Evolutionary conservation across 2,888 invertebrate genomes (phyloP).

Genomic region (Leucoptera coffeella): DNA sequence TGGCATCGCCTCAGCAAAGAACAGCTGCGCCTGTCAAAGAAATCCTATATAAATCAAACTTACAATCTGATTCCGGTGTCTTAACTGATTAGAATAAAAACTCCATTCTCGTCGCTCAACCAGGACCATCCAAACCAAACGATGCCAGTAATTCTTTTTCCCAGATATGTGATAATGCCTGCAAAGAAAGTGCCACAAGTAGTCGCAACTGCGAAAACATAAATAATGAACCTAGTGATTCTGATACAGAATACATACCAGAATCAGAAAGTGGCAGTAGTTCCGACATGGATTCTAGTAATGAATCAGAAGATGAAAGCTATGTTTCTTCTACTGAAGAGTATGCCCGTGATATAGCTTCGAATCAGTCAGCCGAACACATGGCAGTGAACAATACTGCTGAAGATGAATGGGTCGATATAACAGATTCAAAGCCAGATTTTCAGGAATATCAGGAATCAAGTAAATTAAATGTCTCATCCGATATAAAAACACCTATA

Average conservation of each 20-base stretch:
- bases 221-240: not conserved
- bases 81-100: not conserved
- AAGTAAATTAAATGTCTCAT: not conserved
- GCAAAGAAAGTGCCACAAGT: not conserved
- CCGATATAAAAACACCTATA: not conserved
- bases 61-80: not conserved
- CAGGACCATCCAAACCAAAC: not conserved
- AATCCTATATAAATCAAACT: too few species aligned
- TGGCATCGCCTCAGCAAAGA: too few species aligned
- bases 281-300: not conserved
- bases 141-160: not conserved
- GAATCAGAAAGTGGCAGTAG: not conserved
- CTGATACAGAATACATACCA: not conserved
- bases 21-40: too few species aligned
- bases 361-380: not conserved
- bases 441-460: not conserved
- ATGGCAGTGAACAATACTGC: not conserved
- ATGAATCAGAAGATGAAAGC: not conserved
- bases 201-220: not conserved
- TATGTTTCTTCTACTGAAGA: not conserved
- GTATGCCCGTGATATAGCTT: not conserved
- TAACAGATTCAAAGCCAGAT: not conserved
- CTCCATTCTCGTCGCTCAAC: not conserved
- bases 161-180: not conserved
- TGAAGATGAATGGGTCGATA: not conserved